phyloP scores from a whole-genome alignment of 2,797 vertebrate genomes.

The Poeciliopsis paucimaculata region DNA sequence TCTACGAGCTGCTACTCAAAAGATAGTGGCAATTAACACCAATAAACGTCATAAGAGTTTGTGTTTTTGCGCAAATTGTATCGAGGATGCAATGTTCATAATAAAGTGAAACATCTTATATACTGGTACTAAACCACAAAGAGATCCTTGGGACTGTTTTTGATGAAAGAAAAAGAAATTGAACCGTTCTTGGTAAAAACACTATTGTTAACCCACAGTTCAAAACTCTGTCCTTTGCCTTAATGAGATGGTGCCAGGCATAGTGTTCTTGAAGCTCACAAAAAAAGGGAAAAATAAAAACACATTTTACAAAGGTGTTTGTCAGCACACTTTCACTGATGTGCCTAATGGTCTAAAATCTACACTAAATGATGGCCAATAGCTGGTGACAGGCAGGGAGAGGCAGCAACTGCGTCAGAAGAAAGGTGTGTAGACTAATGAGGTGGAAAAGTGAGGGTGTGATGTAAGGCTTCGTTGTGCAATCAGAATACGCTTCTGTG shows the following conservation, averaged over 20 bases:
- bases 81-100: neutral
- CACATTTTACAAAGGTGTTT: constrained; percentile 51
- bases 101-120: neutral
- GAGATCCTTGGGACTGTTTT: neutral
- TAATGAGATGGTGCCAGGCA: constrained; percentile 64
- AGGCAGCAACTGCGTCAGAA: constrained; percentile 81
- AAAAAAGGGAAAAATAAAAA: constrained; percentile 46
- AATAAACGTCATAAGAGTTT: constrained; percentile 2
- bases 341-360: constrained; percentile 78
- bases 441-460: constrained; percentile 79
- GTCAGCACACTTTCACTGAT: constrained; percentile 69
- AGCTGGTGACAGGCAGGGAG: constrained; percentile 76
- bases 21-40: constrained; percentile 16
- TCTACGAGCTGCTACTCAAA: constrained; percentile 5
- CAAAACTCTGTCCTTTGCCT: constrained; percentile 44
- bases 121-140: neutral
- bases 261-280: constrained; percentile 16
- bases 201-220: constrained; percentile 62
- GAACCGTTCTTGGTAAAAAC: constrained; percentile 57
- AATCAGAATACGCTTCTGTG: constrained; percentile 59
- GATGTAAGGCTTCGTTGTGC: constrained; percentile 69
- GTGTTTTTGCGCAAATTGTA: constrained; percentile 29
- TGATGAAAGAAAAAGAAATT: constrained; percentile 20
- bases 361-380: constrained; percentile 78
- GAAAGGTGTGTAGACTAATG: constrained; percentile 85